These are phyloP conservation scores for Bibio marci DNA, from an alignment of 2,888 invertebrate species.

Conservation along the genomic window DNA sequence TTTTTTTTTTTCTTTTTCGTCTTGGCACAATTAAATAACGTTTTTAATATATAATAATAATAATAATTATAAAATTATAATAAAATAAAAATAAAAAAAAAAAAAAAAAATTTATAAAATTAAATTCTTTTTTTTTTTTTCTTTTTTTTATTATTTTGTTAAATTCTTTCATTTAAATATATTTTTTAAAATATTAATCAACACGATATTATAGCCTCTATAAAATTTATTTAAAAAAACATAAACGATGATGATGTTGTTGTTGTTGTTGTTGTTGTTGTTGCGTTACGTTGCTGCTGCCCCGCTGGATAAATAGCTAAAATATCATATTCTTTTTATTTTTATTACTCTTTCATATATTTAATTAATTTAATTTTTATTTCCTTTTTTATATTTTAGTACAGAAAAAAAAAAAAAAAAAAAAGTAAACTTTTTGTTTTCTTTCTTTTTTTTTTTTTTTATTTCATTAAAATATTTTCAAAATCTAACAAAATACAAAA, in stretches of 20 bases:
- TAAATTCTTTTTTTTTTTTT: neutral
- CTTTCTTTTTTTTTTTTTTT: slow-evolving; percentile 3
- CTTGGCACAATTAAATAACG: slow-evolving; percentile 24
- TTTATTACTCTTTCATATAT: too few relatives aligned
- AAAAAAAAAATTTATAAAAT: slow-evolving; percentile 7
- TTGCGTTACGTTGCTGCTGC: too few relatives aligned
- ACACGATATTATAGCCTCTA: neutral
- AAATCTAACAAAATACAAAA: too few relatives aligned
- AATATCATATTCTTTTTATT: too few relatives aligned
- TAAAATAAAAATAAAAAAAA: slow-evolving; percentile 5
- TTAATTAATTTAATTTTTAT: too few relatives aligned
- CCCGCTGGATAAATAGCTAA: too few relatives aligned
- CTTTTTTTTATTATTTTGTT: slow-evolving; percentile 6
- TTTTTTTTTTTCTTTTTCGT: slow-evolving; percentile 12
- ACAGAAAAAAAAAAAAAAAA: slow-evolving; percentile 3
- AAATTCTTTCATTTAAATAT: slow-evolving; percentile 5
- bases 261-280: too few relatives aligned
- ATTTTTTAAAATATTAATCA: neutral
- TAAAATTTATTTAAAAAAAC: neutral
- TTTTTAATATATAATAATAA: slow-evolving; percentile 5
- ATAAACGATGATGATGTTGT: too few relatives aligned
- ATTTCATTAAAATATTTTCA: slow-evolving; percentile 9
- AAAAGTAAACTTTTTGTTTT: slow-evolving; percentile 5
- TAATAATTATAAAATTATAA: slow-evolving; percentile 2
- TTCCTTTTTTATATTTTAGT: neutral